Conservation (phyloP, 2,113 vertebrate species). For the Actenoides lindsayi region DNA sequence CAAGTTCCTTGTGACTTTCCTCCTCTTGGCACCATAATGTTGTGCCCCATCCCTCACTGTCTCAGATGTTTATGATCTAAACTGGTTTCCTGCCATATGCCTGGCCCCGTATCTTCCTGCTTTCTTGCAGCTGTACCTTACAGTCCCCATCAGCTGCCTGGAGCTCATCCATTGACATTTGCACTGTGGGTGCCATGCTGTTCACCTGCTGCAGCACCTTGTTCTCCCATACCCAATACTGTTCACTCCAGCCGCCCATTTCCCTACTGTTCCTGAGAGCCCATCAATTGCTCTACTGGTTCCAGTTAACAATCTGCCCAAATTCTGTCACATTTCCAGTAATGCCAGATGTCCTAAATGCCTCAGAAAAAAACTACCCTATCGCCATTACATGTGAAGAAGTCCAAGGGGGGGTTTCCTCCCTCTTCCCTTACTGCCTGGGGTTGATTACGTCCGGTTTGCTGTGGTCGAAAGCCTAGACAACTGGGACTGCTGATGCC, state of each 20-base stretch:
- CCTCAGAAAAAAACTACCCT: neutral
- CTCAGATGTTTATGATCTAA: neutral
- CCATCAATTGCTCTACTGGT: neutral
- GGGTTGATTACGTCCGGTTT: neutral
- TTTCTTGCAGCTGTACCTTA: neutral
- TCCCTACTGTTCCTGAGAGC: neutral
- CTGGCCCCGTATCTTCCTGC: neutral
- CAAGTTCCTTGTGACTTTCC: neutral
- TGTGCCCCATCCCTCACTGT: neutral
- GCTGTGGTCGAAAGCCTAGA: neutral
- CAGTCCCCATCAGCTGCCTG: neutral
- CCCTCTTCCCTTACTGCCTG: neutral
- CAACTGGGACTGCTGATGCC: neutral
- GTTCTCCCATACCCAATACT: fast-evolving
- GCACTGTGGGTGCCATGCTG: fast-evolving
- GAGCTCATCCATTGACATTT: fast-evolving
- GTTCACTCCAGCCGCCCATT: neutral
- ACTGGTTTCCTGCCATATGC: neutral
- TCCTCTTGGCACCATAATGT: neutral
- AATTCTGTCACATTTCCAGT: neutral
- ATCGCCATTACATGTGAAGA: neutral
- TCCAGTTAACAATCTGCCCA: neutral
- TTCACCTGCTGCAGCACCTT: neutral
- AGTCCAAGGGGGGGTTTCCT: neutral
- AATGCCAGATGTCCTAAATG: neutral